These are phyloP conservation scores for Mastomys natalensis DNA, from an alignment of 2,113 vertebrate species.

Conservation along the genomic window DNA sequence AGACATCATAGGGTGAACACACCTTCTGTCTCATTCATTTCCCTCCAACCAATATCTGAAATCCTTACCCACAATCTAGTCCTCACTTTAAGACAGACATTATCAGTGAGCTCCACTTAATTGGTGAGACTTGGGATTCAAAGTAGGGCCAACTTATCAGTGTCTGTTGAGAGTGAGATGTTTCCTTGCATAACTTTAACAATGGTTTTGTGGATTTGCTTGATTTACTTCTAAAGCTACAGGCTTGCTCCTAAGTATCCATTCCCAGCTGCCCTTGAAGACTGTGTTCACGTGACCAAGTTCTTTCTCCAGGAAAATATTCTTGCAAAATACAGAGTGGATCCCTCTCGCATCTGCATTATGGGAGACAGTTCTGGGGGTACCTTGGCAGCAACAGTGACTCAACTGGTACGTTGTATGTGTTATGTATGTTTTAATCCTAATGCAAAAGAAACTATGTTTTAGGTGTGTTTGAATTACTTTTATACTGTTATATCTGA, in stretches of 20 bases:
- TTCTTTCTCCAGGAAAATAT: slow-evolving; percentile 89
- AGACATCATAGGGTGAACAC: neutral
- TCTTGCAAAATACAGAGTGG: slow-evolving; percentile 88
- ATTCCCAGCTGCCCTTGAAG: slow-evolving; percentile 90
- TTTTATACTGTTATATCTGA: neutral
- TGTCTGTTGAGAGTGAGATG: neutral
- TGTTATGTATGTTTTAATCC: neutral
- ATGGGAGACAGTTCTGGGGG: slow-evolving; percentile 94
- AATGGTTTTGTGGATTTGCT: neutral
- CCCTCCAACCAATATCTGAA: neutral
- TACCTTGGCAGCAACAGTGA: slow-evolving; percentile 89
- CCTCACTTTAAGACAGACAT: neutral
- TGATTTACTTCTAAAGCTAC: slow-evolving; percentile 85
- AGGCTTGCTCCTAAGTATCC: slow-evolving; percentile 90
- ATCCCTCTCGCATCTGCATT: slow-evolving; percentile 89
- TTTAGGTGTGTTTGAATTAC: neutral
- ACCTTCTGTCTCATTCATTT: too few species aligned
- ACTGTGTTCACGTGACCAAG: slow-evolving; percentile 88
- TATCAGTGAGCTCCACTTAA: neutral
- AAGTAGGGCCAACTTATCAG: too few species aligned
- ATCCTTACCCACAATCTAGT: neutral
- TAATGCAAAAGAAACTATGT: neutral
- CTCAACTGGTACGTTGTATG: slow-evolving; percentile 89
- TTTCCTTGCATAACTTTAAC: neutral
- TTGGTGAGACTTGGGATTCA: neutral